These are phyloP conservation scores for Caenorhabditis drosophilae DNA, from an alignment of 2,888 invertebrate genomes.

Conservation along the genomic window DNA sequence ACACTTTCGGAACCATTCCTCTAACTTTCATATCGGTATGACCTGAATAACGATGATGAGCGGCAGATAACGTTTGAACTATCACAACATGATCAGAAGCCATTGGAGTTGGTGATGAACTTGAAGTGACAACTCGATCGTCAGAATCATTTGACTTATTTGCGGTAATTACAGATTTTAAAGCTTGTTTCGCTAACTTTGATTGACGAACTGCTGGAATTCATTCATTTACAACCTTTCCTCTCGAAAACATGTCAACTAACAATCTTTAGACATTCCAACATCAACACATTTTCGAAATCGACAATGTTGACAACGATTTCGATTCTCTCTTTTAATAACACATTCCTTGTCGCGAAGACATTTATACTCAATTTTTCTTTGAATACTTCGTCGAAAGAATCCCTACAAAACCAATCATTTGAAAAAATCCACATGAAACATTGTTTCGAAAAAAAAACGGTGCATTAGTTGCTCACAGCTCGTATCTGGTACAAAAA, in stretches of 20 bases:
- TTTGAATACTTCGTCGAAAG: constrained; percentile 92
- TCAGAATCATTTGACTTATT: not conserved
- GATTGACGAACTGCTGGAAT: not conserved
- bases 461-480: no score
- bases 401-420: constrained; percentile 79
- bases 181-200: no score
- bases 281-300: constrained; percentile 95
- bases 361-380: constrained; percentile 93
- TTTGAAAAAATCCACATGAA: not conserved
- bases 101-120: not conserved
- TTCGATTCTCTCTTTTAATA: constrained; percentile 88
- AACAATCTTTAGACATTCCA: constrained; percentile 95
- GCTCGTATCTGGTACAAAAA: not conserved
- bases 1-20: constrained; percentile 6
- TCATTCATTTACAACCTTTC: not conserved
- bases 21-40: constrained; percentile 6
- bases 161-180: no score
- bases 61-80: not conserved
- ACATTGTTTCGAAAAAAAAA: no score
- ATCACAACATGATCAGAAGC: not conserved
- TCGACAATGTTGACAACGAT: constrained; percentile 93
- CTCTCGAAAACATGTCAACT: no score
- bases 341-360: constrained; percentile 90
- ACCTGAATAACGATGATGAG: not conserved
- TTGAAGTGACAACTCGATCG: not conserved